Evolutionary conservation across 2,113 vertebrate genomes (phyloP), one percentile per base, ranked within the genome.

Genomic region (Phyllostomus hastatus): DNA sequence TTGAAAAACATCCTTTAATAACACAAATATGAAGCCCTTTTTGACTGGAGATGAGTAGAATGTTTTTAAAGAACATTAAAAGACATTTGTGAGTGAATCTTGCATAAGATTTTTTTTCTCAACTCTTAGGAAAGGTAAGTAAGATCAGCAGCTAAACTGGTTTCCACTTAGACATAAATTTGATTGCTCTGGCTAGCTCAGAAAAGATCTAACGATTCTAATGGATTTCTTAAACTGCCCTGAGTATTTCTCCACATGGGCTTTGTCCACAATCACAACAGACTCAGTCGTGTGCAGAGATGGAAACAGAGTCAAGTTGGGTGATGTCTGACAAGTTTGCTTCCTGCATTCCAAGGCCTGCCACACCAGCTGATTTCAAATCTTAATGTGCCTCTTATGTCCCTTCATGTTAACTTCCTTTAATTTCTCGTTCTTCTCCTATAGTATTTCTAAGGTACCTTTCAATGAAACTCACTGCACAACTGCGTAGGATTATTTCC

Each of bases 131-230:
- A 97, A 91, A 97, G 92, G 94, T 96, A 96, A 91, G 91, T 83
- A 76, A 70, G 87, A 88, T 57, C 4, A 0, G 86, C 90, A 89
- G 82, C 80, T 96, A 75, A 92, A 80, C 94, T 70, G 48, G 90
- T 52, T 88, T 95, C 91, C 79, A 35, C 81, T 95, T 80, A 88
- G 92, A 92, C 79, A 80, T 61, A 94, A 85, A 96, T 95, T 85
- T 92, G 84, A 97, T 97, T 95, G 95, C 83, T 95, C 88, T 83
- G 54, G 90, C 54, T 70, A 75, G 83, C 88, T 97, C 92, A 33
- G 94, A 97, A 91, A 81, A 96, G 86, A 96, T 90, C 73, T 96
- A 94, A 92, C 83, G 94, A 95, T 91, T 86, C 86, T 97, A 97
- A 96, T 92, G 94, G 93, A 94, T 92, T 94, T 94, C 94, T 92